Base-by-base conservation (phyloP, 2,888 invertebrate genomes). In the Rotaria socialis region DNA sequence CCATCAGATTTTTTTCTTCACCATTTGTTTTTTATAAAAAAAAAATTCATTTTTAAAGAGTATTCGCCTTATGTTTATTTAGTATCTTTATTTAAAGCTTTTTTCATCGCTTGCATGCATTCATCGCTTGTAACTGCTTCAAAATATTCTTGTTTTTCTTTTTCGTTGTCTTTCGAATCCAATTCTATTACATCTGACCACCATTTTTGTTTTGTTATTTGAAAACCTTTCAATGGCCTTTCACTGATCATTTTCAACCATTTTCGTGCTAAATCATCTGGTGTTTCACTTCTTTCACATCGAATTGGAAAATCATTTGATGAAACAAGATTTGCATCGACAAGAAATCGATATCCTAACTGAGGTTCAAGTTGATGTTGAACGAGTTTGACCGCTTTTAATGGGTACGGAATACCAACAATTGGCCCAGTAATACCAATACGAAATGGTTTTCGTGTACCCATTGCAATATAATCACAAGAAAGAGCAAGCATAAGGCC, bases 391-490 rank as follows among this genome's bases (percentile, higher is more conserved):
- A 80, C 8, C 47, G 47, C 47, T 80, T 80, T 80, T 43, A 80
- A 80, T n/a, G 80, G 80, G 47, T 47, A 80, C n/a, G 80, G 80
- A n/a, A 80, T 80, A n/a, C 80, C 80, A 80, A 80, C 80, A 10
- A 47, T 10, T 6, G 47, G 43, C 24, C 47, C 80, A 24, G 80
- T 80, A 47, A 80, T 47, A n/a, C 80, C 80, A 10, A 80, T 47
- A 47, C 47, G 47, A 80, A 80, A 80, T 80, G 43, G 80, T 80
- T 80, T 80, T 47, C n/a, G 43, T 47, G 43, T 80, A n/a, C 80
- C 80, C 16, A 80, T 47, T 11, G 80, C 43, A 47, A 80, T 47
- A 80, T 80, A 80, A 80, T 80, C 80, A 47, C 80, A 80, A 4
- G 80, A 16, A 47, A 80, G 47, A 24, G 80, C 80, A 80, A 80